phyloP scores from a whole-genome alignment of 2,888 invertebrate species.

The Hypolimnas misippus region DNA sequence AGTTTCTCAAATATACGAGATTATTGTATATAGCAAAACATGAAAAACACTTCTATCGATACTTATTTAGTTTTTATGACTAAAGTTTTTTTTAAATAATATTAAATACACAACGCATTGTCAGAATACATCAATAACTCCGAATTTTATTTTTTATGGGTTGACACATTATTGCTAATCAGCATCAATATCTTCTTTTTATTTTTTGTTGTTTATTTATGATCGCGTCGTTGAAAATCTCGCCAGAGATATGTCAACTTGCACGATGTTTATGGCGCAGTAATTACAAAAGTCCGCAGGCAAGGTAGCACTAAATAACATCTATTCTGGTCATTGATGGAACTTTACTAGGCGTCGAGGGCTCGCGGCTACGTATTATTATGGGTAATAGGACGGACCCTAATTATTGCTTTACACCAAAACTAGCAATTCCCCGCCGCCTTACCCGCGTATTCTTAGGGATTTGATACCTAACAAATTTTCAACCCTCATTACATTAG shows the following conservation, averaged over 20 bases:
- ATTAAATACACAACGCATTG: no score
- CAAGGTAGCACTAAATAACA: slow-evolving; percentile 34
- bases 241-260: not conserved
- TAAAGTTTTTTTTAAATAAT: no score
- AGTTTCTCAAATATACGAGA: no score
- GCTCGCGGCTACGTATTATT: slow-evolving; percentile 33
- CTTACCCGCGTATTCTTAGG: no score
- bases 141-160: no score
- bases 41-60: no score
- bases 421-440: no score
- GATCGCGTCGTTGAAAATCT: not conserved
- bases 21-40: no score
- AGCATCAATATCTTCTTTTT: not conserved
- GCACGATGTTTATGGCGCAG: slow-evolving; percentile 28
- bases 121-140: no score
- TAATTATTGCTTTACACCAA: slow-evolving; percentile 26
- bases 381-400: slow-evolving; percentile 27
- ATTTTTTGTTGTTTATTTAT: not conserved
- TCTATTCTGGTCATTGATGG: slow-evolving; percentile 29
- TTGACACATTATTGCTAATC: no score
- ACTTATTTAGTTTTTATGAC: no score
- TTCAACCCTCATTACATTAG: not conserved
- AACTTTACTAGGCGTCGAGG: slow-evolving; percentile 36
- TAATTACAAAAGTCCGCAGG: slow-evolving; percentile 31
- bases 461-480: not conserved